Evolutionary conservation across 2,797 vertebrate species (phyloP), one percentile per base, ranked within the genome.

Genomic region (Ataeniobius toweri): DNA sequence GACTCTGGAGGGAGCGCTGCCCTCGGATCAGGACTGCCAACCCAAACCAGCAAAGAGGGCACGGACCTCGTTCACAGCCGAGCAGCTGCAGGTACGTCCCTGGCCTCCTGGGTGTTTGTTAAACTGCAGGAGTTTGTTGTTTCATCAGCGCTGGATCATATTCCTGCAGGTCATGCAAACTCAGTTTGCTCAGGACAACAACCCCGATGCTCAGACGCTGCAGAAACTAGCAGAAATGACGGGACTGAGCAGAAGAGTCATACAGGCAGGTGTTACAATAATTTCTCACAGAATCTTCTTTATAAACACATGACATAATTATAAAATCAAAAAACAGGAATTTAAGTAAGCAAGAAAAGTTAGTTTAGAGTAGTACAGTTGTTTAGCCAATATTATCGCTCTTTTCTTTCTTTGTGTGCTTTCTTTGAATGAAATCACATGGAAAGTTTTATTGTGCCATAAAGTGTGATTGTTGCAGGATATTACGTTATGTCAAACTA

Each of bases 171-270:
- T 99, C 82, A 99, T 99, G 98, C 98, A 99, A 95, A 95, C 95
- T 69, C 98, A 99, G 94, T 99, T 99, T 72, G 96, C 97, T 84
- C 98, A 99, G 95, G 98, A 99, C 93, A 99, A 99, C 95, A 99
- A 99, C 90, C 98, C 98, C 0, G 98, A 99, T 0, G 98, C 98
- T 51, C 98, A 99, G 83, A 99, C 98, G 0, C 94, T 99, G 18
- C 98, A 99, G 96, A 99, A 99, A 83, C 95, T 99, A 73, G 97
- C 98, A 1, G 98, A 99, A 89, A 97, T 99, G 97, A 99, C 98
- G 0, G 98, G 98, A 78, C 95, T 99, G 86, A 99, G 98, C 92
- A 95, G 98, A 75, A 95, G 98, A 90, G 98, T 99, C 86, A 99
- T 99, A 94, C 98, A 99, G 97, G 98, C 99, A 89, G 87, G 93